Evolutionary conservation across 2,888 invertebrate species (phyloP).

Genomic region (Pseudococcus jackbeardsleyi): DNA sequence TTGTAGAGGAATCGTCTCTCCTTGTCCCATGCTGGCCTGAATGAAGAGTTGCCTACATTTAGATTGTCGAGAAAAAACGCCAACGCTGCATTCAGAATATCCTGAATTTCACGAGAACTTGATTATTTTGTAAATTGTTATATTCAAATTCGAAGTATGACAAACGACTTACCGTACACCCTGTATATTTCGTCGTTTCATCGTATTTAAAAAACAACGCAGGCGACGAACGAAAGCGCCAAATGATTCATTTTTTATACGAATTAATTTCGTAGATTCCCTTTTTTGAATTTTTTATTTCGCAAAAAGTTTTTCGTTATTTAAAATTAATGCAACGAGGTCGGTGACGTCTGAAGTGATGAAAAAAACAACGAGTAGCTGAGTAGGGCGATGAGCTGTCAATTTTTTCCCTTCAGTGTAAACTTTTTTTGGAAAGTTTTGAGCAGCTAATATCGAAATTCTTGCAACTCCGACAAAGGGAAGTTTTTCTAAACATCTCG

Average conservation of each 20-base stretch:
- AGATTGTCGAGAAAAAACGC: too few relatives aligned
- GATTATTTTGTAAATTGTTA: too few relatives aligned
- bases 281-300: not conserved
- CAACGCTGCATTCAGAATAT: too few relatives aligned
- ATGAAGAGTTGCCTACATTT: too few relatives aligned
- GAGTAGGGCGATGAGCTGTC: not conserved
- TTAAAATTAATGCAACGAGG: not conserved
- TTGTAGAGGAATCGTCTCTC: too few relatives aligned
- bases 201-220: not conserved
- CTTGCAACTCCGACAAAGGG: not conserved
- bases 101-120: too few relatives aligned
- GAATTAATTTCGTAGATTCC: not conserved
- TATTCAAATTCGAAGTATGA: too few relatives aligned
- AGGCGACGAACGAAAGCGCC: not conserved
- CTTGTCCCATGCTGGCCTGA: too few relatives aligned
- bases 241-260: slow-evolving; percentile 21
- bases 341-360: not conserved
- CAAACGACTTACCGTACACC: too few relatives aligned
- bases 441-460: not conserved
- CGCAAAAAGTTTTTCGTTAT: not conserved
- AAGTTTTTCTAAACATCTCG: not conserved
- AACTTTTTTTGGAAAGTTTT: not conserved
- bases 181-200: slow-evolving; percentile 6
- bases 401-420: not conserved
- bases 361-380: not conserved